These are phyloP conservation scores for Leistus spinibarbis DNA, from an alignment of 2,888 invertebrate genomes.

Conservation along the genomic window DNA sequence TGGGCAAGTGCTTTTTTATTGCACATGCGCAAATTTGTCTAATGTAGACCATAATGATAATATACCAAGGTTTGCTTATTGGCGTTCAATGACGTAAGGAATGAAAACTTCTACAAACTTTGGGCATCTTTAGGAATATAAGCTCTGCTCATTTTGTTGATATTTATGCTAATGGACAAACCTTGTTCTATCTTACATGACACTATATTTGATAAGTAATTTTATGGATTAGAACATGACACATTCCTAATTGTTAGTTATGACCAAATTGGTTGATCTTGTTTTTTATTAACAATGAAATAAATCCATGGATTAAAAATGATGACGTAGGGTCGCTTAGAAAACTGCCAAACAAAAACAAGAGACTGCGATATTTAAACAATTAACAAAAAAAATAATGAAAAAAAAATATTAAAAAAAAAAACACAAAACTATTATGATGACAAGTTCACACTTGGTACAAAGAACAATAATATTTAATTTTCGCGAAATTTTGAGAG, in stretches of 20 bases:
- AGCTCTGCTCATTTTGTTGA: background rate
- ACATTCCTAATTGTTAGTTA: background rate
- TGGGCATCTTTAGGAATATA: background rate
- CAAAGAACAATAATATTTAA: constrained; percentile 27
- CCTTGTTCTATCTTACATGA: too few species aligned
- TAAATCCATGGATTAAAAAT: constrained; percentile 29
- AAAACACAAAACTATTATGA: constrained; percentile 56
- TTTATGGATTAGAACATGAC: background rate
- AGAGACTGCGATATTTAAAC: constrained; percentile 60
- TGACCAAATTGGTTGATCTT: constrained; percentile 20
- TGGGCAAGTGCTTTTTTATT: too few species aligned
- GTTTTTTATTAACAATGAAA: constrained; percentile 9
- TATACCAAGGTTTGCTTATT: background rate
- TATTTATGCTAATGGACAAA: background rate
- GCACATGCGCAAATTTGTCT: background rate
- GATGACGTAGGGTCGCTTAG: constrained; percentile 40
- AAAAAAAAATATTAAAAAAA: constrained; percentile 45
- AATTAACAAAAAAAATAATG: constrained; percentile 55
- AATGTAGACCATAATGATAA: background rate
- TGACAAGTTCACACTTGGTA: constrained; percentile 45
- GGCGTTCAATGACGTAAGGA: background rate
- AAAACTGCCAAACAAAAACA: constrained; percentile 48
- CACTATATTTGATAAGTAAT: background rate
- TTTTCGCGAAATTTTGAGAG: constrained; percentile 19
- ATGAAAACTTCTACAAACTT: background rate